Evolutionary conservation across 2,113 vertebrate genomes (phyloP).

Genomic region (Cyprinodon tularosa): DNA sequence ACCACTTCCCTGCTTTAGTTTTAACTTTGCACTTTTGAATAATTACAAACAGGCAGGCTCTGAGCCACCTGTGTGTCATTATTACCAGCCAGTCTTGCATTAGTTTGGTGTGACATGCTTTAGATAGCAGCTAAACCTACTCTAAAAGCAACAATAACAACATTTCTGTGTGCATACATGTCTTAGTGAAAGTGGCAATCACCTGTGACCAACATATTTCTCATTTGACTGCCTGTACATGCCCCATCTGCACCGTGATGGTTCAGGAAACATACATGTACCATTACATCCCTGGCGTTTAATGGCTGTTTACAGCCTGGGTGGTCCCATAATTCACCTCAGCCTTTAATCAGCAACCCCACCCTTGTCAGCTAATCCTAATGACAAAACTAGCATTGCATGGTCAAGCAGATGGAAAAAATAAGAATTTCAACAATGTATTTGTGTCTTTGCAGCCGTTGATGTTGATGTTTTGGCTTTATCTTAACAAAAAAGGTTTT

Average conservation of each 20-base stretch:
- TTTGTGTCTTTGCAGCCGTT: background rate
- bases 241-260: background rate
- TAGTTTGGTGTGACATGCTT: background rate
- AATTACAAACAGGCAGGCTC: background rate
- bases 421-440: too few species aligned
- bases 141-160: background rate
- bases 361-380: background rate
- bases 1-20: background rate
- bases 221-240: background rate
- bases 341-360: background rate
- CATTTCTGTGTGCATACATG: background rate
- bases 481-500: conserved; percentile 12
- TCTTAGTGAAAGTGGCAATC: background rate
- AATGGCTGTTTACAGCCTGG: background rate
- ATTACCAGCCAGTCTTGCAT: background rate
- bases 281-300: background rate
- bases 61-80: background rate
- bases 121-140: background rate
- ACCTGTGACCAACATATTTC: background rate
- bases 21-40: background rate
- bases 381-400: background rate
- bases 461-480: conserved; percentile 7
- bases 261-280: background rate
- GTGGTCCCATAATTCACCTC: background rate
- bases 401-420: background rate